Conservation (phyloP, 2,888 invertebrate species). For the Camponotus fellah region DNA sequence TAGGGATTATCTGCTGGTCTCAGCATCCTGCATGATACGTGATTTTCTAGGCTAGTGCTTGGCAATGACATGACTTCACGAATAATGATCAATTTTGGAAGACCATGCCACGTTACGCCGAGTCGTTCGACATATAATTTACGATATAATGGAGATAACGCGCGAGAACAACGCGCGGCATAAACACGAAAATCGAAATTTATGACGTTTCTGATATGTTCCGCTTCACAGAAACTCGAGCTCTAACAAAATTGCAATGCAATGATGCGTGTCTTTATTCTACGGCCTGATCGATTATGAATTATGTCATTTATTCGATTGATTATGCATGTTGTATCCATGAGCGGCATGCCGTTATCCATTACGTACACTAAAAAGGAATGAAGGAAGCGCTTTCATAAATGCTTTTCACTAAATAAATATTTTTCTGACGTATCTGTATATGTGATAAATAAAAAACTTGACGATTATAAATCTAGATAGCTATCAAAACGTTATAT, state of each 20-base stretch:
- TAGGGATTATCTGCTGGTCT: not conserved
- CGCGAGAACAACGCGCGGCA: not conserved
- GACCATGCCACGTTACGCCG: not conserved
- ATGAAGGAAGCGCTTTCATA: not conserved
- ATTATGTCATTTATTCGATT: conserved; percentile 52
- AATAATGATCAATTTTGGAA: conserved; percentile 49
- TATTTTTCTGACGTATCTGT: not conserved
- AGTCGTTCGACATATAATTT: conserved; percentile 47
- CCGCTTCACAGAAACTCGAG: conserved; percentile 25
- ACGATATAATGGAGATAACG: conserved; percentile 50
- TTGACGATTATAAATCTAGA: not conserved
- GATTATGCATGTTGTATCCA: conserved; percentile 32
- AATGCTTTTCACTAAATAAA: conserved; percentile 17
- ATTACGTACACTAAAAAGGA: not conserved
- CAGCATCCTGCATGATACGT: not conserved
- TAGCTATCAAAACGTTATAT: not conserved
- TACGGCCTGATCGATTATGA: conserved; percentile 36
- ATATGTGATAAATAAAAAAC: not conserved
- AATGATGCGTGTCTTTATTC: conserved; percentile 30
- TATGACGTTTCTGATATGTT: conserved; percentile 51
- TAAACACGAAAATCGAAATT: conserved; percentile 50
- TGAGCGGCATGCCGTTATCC: conserved; percentile 10
- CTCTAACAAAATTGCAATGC: conserved; percentile 37
- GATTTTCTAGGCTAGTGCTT: conserved; percentile 32
- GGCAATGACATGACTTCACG: conserved; percentile 19